Conservation (phyloP, 2,113 vertebrate species). For the Bothrops jararaca region DNA sequence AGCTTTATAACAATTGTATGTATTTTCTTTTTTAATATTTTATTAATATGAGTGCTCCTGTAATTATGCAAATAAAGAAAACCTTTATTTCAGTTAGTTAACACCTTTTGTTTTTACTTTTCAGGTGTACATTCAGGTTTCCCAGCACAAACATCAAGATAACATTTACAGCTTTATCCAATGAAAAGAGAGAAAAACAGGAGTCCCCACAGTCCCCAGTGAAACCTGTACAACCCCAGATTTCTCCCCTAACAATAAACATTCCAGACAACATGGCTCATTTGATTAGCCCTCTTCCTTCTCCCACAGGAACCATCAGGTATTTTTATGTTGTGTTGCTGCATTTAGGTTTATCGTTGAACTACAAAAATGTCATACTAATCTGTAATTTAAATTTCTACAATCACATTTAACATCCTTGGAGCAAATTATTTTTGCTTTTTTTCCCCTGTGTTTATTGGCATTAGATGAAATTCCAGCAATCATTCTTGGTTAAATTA, state of each 20-base stretch:
- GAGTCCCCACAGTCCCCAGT: constrained; percentile 89
- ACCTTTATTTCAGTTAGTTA: background rate
- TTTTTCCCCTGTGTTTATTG: background rate
- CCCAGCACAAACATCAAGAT: constrained; percentile 99
- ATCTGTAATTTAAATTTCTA: constrained; percentile 1
- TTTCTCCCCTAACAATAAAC: constrained; percentile 96
- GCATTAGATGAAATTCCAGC: background rate
- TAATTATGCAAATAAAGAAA: background rate
- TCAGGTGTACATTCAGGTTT: constrained; percentile 96
- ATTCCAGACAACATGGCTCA: constrained; percentile 98
- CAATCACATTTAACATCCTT: constrained; percentile 4
- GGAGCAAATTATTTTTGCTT: background rate
- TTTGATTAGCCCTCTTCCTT: constrained; percentile 95
- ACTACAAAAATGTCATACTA: background rate
- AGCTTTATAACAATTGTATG: background rate
- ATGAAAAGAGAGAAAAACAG: constrained; percentile 89
- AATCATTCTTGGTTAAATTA: background rate
- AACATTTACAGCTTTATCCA: constrained; percentile 93
- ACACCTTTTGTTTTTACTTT: constrained; percentile 35
- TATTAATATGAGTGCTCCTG: fast-evolving
- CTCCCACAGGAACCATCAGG: constrained; percentile 97
- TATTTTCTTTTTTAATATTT: background rate
- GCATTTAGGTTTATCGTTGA: background rate
- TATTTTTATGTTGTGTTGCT: constrained; percentile 61
- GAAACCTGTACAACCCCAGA: constrained; percentile 91